Evolutionary conservation across 92 coral and sea anemone genomes (phyloP).

Genomic region (Heteractis magnifica): DNA sequence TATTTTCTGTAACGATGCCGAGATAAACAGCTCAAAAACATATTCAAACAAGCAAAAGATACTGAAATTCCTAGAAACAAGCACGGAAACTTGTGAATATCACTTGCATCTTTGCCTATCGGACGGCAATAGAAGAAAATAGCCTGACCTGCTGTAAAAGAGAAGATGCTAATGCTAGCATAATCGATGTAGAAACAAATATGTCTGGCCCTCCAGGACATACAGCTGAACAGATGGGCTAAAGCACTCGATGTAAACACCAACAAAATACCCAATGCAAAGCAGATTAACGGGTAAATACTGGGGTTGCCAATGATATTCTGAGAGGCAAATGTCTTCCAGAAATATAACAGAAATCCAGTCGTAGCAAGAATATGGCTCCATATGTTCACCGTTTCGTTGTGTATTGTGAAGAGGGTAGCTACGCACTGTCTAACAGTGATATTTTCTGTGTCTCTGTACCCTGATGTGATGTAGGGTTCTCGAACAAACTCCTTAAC

Average conservation of each 20-base stretch:
- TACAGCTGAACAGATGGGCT: slow-evolving; percentile 86
- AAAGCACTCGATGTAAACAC: slow-evolving; percentile 71
- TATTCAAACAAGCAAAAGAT: slow-evolving; percentile 27
- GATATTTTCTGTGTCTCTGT: slow-evolving; percentile 48
- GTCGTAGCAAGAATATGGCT: slow-evolving; percentile 74
- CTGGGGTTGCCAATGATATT: slow-evolving; percentile 56
- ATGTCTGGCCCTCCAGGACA: slow-evolving; percentile 79
- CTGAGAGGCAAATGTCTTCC: slow-evolving; percentile 39
- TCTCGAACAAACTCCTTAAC: slow-evolving; percentile 65
- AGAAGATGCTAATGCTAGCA: slow-evolving; percentile 74
- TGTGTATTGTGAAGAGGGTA: slow-evolving; percentile 66
- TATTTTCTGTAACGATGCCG: slow-evolving; percentile 28
- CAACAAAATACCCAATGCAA: slow-evolving; percentile 64
- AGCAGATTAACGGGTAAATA: slow-evolving; percentile 77
- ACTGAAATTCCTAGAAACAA: slow-evolving; percentile 43
- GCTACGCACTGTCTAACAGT: slow-evolving; percentile 51
- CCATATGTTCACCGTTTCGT: slow-evolving; percentile 91
- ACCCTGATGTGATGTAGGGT: slow-evolving; percentile 81
- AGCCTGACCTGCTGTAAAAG: slow-evolving; percentile 74
- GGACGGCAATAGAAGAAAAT: slow-evolving; percentile 63
- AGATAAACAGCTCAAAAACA: slow-evolving; percentile 46
- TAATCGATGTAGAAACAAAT: slow-evolving; percentile 92
- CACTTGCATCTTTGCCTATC: slow-evolving; percentile 12
- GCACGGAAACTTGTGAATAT: slow-evolving; percentile 34
- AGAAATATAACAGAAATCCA: slow-evolving; percentile 51